Conservation (phyloP, 2,888 invertebrate species). For the Lasioglossum villosulum region DNA sequence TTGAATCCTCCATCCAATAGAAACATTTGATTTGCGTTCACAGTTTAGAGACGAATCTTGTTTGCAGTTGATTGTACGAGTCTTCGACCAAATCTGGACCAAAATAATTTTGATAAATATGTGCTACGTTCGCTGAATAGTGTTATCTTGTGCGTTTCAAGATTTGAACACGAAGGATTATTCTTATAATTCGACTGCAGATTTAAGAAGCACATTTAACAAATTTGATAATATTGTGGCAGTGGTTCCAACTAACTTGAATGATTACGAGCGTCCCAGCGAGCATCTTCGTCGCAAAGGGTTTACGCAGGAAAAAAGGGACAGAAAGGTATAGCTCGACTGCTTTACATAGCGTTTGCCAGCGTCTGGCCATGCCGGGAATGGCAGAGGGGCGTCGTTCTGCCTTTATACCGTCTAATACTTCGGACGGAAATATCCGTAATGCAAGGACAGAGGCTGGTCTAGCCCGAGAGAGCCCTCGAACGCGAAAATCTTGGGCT, state of each 20-base stretch:
- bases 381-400: constrained; percentile 76
- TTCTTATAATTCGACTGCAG: too few species aligned
- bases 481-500: constrained; percentile 59
- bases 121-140: too few species aligned
- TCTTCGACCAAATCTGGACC: too few species aligned
- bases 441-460: constrained; percentile 79
- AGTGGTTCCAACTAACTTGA: too few species aligned
- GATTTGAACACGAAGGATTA: too few species aligned
- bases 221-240: too few species aligned
- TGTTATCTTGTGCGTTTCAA: too few species aligned
- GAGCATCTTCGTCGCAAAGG: neutral
- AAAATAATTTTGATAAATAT: neutral
- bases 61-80: neutral
- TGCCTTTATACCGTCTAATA: constrained; percentile 82
- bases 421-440: constrained; percentile 83
- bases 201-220: too few species aligned
- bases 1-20: neutral
- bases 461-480: constrained; percentile 56
- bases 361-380: constrained; percentile 82
- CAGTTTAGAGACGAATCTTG: neutral
- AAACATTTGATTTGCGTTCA: neutral
- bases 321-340: neutral
- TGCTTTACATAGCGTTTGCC: constrained; percentile 77
- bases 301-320: neutral
- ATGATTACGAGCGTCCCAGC: neutral